A percentile compares a stretch with the other conserved stretches of the same genome.
Evolutionary conservation across 2,113 vertebrate species (phyloP).

Genomic region (Bombycilla garrulus): DNA sequence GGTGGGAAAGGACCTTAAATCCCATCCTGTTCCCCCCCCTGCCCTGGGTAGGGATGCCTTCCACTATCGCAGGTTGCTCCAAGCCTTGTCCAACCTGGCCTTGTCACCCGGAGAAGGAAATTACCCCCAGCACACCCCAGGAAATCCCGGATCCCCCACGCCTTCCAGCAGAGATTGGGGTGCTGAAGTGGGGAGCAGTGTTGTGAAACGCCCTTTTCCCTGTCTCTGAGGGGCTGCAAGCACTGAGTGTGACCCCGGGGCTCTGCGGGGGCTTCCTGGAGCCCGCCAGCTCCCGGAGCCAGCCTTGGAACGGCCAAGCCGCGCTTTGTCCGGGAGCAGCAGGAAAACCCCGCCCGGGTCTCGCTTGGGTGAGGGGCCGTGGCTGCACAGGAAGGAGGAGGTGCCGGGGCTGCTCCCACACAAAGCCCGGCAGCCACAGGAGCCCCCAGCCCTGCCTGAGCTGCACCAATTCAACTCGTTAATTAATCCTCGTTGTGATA

Average conservation of each 20-base stretch:
- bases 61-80: not conserved
- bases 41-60: not conserved
- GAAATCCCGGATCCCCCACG: not conserved
- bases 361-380: not conserved
- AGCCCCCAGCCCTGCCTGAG: not conserved
- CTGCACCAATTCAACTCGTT: not conserved
- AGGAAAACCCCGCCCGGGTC: not conserved
- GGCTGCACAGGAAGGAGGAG: not conserved
- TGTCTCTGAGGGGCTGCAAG: accelerated
- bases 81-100: not conserved
- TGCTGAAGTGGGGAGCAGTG: not conserved
- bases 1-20: not conserved
- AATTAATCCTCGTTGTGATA: not conserved
- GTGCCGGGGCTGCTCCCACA: not conserved
- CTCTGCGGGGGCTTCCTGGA: not conserved
- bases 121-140: not conserved
- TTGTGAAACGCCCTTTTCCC: not conserved
- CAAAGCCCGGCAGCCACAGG: not conserved
- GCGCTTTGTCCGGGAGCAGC: not conserved
- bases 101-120: not conserved
- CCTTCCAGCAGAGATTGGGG: accelerated
- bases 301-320: not conserved
- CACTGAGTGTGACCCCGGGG: accelerated
- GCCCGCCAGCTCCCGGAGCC: accelerated
- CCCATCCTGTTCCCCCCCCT: not conserved